These are phyloP conservation scores for Galerucella calmariensis DNA, from an alignment of 2,888 invertebrate genomes.

Conservation along the genomic window DNA sequence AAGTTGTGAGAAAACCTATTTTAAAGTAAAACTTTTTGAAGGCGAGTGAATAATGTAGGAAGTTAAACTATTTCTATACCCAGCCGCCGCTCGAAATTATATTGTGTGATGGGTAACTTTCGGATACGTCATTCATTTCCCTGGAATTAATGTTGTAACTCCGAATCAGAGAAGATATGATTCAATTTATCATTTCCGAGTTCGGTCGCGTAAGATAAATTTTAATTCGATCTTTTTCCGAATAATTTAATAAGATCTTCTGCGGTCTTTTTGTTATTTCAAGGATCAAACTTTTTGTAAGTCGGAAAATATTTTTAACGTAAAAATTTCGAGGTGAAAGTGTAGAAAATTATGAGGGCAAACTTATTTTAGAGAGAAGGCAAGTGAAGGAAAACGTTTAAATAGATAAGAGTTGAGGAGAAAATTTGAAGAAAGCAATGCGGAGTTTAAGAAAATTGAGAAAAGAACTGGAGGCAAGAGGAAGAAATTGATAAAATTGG, in stretches of 20 bases:
- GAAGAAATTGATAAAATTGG: no score
- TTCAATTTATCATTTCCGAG: conserved; percentile 6
- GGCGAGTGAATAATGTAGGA: conserved; percentile 21
- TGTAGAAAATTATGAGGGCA: no score
- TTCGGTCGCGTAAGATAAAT: background rate
- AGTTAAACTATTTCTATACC: conserved; percentile 16
- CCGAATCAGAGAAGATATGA: conserved; percentile 9
- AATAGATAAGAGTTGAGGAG: no score
- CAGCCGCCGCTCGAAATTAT: conserved; percentile 5
- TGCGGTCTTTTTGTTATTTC: background rate
- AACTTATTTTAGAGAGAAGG: no score
- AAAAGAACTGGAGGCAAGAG: no score
- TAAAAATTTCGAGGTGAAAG: background rate
- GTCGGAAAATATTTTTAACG: background rate
- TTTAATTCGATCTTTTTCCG: background rate
- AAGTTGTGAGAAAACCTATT: conserved; percentile 12
- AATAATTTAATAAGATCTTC: background rate
- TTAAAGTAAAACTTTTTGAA: conserved; percentile 23
- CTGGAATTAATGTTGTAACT: conserved; percentile 14
- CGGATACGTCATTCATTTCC: conserved; percentile 2
- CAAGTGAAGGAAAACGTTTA: no score
- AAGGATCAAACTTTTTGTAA: background rate
- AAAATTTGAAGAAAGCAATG: no score
- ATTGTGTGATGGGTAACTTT: conserved; percentile 18
- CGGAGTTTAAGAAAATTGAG: no score